Evolutionary conservation across 2,113 vertebrate genomes (phyloP).

Genomic region (Orthonyx spaldingii): DNA sequence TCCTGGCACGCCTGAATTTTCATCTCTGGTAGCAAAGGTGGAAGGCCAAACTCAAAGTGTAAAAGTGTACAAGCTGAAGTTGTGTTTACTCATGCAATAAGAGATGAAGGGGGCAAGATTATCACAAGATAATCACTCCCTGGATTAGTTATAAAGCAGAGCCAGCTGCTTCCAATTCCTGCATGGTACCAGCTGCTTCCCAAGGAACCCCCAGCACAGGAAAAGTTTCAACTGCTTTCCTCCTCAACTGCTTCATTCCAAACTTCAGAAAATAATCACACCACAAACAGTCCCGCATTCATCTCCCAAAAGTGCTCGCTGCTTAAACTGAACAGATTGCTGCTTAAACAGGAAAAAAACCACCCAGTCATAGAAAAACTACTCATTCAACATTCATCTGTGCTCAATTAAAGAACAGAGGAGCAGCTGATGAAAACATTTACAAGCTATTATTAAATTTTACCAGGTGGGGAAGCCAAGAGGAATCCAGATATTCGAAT

Average conservation of each 20-base stretch:
- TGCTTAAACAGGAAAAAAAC: neutral
- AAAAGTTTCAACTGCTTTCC: neutral
- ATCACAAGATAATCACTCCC: constrained; percentile 12
- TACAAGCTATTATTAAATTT: constrained; percentile 18
- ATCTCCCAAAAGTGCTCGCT: neutral
- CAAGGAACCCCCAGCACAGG: neutral
- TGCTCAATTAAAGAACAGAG: neutral
- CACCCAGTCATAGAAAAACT: neutral
- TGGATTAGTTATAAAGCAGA: constrained; percentile 38
- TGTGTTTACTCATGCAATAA: constrained; percentile 15
- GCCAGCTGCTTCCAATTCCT: constrained; percentile 41
- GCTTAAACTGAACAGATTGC: neutral
- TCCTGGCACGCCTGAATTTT: accelerated
- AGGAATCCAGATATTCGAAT: neutral
- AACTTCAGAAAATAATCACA: neutral
- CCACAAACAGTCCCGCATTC: neutral
- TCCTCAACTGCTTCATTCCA: neutral
- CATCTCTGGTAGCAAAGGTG: neutral
- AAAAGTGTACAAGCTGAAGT: neutral
- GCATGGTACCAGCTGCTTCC: neutral
- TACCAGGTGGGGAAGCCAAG: neutral
- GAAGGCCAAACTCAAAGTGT: neutral
- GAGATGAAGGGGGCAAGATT: constrained; percentile 40
- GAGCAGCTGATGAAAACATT: constrained; percentile 23
- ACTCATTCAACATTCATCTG: neutral